Evolutionary conservation across 2,797 vertebrate species (phyloP).

Genomic region (Hypotaenidia philippensis): DNA sequence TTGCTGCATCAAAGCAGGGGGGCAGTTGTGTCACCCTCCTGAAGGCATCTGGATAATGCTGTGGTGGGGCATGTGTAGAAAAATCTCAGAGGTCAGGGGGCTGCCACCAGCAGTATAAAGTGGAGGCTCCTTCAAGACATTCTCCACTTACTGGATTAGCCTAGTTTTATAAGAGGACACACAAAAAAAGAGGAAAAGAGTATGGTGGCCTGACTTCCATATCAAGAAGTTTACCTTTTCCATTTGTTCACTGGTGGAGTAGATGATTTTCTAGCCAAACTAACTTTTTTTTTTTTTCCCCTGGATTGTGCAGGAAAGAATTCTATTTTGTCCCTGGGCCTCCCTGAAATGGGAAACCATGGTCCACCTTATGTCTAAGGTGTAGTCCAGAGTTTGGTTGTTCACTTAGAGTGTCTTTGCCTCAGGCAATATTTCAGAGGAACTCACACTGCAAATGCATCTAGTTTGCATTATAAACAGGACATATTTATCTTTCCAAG

Average conservation of each 20-base stretch:
- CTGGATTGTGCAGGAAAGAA: background rate
- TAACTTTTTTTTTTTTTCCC: background rate
- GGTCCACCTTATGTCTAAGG: background rate
- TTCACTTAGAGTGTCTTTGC: background rate
- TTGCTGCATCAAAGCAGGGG: background rate
- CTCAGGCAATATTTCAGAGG: background rate
- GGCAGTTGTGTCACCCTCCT: background rate
- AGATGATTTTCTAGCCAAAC: background rate
- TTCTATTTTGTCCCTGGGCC: background rate
- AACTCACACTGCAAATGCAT: background rate
- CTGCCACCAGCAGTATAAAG: background rate
- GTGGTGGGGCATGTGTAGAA: background rate
- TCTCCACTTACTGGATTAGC: background rate
- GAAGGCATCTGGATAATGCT: background rate
- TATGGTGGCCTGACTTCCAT: rapidly evolving
- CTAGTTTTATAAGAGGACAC: background rate
- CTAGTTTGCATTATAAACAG: background rate
- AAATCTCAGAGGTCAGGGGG: background rate
- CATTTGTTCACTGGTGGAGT: background rate
- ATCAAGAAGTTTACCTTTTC: background rate
- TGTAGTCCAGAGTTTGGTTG: background rate
- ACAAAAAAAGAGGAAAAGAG: background rate
- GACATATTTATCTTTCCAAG: background rate
- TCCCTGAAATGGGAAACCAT: background rate
- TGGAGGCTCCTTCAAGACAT: background rate